phyloP scores from a whole-genome alignment of 2,888 invertebrate genomes.

The Aphodius sticticus region DNA sequence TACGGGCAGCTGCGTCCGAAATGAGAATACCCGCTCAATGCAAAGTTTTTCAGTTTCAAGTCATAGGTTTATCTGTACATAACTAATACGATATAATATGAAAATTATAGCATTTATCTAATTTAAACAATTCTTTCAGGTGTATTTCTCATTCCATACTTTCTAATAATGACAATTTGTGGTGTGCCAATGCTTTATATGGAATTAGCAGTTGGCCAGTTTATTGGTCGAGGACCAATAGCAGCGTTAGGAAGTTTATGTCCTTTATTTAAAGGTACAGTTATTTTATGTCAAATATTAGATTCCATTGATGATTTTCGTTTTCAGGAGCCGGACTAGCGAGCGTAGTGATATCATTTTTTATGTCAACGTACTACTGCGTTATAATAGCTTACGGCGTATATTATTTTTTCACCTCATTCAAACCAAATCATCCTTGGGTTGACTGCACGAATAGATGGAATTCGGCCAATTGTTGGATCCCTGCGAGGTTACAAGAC shows the following conservation, averaged over 20 bases:
- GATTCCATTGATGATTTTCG: conserved; percentile 16
- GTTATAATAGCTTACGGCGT: conserved; percentile 95
- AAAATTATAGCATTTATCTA: not conserved
- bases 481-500: conserved; percentile 61
- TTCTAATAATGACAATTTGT: conserved; percentile 88
- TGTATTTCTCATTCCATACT: conserved; percentile 94
- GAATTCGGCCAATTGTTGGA: conserved; percentile 89
- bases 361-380: conserved; percentile 95
- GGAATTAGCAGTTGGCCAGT: conserved; percentile 93
- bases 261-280: conserved; percentile 88
- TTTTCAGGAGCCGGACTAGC: conserved; percentile 90
- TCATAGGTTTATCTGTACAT: no score
- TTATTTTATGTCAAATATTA: conserved; percentile 10
- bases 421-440: conserved; percentile 90
- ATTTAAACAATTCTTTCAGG: conserved; percentile 64
- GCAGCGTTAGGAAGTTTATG: conserved; percentile 91
- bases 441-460: conserved; percentile 83
- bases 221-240: conserved; percentile 90
- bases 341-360: conserved; percentile 92
- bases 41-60: no score
- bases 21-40: no score
- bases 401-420: conserved; percentile 92
- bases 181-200: conserved; percentile 93
- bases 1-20: no score
- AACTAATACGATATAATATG: not conserved